A percentile compares a stretch with the other conserved stretches of the same genome.
Conservation (phyloP, 1,140 invertebrate species). For the Nymphalis io region DNA sequence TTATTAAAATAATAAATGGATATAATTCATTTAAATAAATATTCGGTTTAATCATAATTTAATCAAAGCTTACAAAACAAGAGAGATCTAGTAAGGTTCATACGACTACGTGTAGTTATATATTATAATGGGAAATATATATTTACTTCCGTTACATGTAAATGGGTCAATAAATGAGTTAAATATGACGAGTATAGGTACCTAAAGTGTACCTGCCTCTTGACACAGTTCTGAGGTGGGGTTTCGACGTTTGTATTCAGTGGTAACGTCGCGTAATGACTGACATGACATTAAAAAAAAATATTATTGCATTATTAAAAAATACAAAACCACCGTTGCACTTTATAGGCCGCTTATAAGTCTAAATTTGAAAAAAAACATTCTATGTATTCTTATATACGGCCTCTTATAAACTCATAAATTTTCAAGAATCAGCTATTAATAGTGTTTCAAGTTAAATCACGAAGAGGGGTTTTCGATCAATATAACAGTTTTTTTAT, state of each 20-base stretch:
- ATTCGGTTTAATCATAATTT: too few relatives aligned
- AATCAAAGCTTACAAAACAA: not conserved
- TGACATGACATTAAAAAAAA: slow-evolving; percentile 10
- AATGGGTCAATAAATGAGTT: slow-evolving; percentile 35
- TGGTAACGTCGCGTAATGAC: slow-evolving; percentile 20
- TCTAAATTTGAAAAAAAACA: not conserved
- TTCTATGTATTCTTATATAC: not conserved
- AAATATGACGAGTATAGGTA: slow-evolving; percentile 25
- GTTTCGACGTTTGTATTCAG: slow-evolving; percentile 18
- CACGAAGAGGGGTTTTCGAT: not conserved
- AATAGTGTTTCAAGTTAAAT: slow-evolving; percentile 1
- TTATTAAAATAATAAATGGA: too few relatives aligned
- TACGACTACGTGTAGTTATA: not conserved
- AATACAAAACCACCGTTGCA: not conserved
- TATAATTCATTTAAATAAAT: too few relatives aligned
- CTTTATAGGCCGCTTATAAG: not conserved
- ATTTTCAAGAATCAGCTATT: not conserved
- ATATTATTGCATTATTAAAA: slow-evolving; percentile 2
- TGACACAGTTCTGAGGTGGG: slow-evolving; percentile 22
- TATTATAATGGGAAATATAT: not conserved
- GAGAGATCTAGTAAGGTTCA: not conserved
- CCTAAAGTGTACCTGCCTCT: slow-evolving; percentile 26
- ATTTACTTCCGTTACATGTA: slow-evolving; percentile 3
- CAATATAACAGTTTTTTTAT: not conserved
- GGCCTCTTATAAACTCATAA: not conserved